Evolutionary conservation across 2,797 vertebrate genomes (phyloP).

Genomic region (Alfaro cultratus): DNA sequence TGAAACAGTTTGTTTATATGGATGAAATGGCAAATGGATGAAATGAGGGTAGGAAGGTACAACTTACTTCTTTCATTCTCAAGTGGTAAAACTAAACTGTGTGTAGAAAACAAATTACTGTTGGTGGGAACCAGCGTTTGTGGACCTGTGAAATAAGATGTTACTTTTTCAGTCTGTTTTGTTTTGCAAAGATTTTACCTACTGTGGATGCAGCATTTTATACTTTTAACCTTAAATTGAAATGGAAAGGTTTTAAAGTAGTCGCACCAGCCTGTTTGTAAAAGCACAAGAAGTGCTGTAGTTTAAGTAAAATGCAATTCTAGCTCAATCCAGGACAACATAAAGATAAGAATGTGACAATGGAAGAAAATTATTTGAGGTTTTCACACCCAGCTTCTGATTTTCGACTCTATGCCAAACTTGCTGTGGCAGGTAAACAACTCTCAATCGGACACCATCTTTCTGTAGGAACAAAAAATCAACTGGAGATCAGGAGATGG

Average conservation of each 20-base stretch:
- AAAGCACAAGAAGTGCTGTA: neutral
- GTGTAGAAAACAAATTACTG: neutral
- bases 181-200: neutral
- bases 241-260: neutral
- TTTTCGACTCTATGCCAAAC: slow-evolving; percentile 11
- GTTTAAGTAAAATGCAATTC: slow-evolving; percentile 1
- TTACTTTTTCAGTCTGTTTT: neutral
- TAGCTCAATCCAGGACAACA: slow-evolving; percentile 1
- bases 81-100: neutral
- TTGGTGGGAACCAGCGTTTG: neutral
- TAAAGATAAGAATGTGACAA: slow-evolving; percentile 7
- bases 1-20: neutral
- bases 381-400: slow-evolving; percentile 13
- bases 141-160: neutral
- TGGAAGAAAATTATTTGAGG: slow-evolving; percentile 19
- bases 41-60: neutral
- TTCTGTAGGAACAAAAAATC: slow-evolving; percentile 29
- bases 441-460: slow-evolving; percentile 19
- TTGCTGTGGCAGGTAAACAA: slow-evolving; percentile 30
- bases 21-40: neutral
- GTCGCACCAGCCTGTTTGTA: neutral
- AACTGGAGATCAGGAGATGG: slow-evolving; percentile 44
- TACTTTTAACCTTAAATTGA: neutral
- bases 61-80: neutral
- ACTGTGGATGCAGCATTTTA: neutral